Conservation (phyloP, 2,797 vertebrate species). For the Prionace glauca region DNA sequence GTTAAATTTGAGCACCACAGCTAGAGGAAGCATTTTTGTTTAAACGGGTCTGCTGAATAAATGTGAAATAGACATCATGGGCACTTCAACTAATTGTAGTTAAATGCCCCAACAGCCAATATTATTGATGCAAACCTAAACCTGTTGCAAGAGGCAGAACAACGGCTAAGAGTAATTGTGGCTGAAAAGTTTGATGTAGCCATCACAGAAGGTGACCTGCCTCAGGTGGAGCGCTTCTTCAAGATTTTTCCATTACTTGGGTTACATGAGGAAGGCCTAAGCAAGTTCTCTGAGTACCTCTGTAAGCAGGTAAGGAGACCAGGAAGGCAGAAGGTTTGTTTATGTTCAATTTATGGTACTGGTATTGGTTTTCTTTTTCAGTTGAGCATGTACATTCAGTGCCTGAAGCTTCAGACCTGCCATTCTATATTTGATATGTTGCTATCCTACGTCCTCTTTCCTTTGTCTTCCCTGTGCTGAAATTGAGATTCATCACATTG, state of each 20-base stretch:
- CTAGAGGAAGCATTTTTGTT: background rate
- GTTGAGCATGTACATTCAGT: background rate
- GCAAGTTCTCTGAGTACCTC: slow-evolving; percentile 88
- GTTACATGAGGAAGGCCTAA: slow-evolving; percentile 89
- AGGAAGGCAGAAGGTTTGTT: background rate
- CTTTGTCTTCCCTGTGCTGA: too few relatives aligned
- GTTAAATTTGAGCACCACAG: background rate
- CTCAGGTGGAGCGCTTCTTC: slow-evolving; percentile 93
- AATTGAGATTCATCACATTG: background rate
- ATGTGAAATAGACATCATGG: background rate
- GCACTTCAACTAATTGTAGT: background rate
- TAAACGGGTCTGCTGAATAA: background rate
- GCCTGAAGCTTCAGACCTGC: slow-evolving; percentile 39
- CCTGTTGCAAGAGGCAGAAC: slow-evolving; percentile 88
- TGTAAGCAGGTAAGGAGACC: slow-evolving; percentile 73
- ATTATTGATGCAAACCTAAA: slow-evolving; percentile 87
- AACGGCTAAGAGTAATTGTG: slow-evolving; percentile 82
- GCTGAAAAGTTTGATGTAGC: slow-evolving; percentile 79
- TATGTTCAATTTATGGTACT: background rate
- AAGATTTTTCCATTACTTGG: slow-evolving; percentile 95
- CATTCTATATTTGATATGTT: background rate
- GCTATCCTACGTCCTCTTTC: too few relatives aligned
- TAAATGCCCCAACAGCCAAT: slow-evolving; percentile 60
- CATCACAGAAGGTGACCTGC: slow-evolving; percentile 76
- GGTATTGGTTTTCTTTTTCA: background rate